These are phyloP conservation scores for Venusia cambrica DNA, from an alignment of 2,888 invertebrate species.

Conservation along the genomic window DNA sequence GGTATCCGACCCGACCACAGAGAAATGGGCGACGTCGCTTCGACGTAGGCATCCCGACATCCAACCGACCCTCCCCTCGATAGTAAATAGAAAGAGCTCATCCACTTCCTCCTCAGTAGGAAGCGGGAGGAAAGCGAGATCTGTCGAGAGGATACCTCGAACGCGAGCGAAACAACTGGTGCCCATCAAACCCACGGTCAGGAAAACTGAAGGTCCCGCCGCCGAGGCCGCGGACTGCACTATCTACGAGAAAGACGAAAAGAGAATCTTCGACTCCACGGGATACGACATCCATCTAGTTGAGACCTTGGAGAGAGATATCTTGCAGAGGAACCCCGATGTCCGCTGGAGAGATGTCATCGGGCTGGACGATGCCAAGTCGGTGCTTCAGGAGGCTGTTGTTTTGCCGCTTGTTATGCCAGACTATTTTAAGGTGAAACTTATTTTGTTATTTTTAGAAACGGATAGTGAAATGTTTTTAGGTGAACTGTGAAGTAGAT, in stretches of 20 bases:
- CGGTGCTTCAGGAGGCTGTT: slow-evolving; percentile 91
- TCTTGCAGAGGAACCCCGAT: slow-evolving; percentile 89
- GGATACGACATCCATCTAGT: slow-evolving; percentile 89
- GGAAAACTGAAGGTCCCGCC: slow-evolving; percentile 58
- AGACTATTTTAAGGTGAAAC: slow-evolving; percentile 88
- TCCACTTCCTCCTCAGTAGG: slow-evolving; percentile 71
- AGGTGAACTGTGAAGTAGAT: too few relatives aligned
- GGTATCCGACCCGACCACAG: slow-evolving; percentile 74
- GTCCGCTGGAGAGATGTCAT: slow-evolving; percentile 91
- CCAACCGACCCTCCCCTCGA: slow-evolving; percentile 84
- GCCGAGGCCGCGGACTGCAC: slow-evolving; percentile 59
- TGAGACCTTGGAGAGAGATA: slow-evolving; percentile 91
- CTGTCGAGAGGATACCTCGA: slow-evolving; percentile 67
- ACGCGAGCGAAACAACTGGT: slow-evolving; percentile 48
- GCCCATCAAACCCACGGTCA: slow-evolving; percentile 58
- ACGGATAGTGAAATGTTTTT: too few relatives aligned
- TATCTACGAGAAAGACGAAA: slow-evolving; percentile 63
- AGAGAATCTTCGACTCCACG: slow-evolving; percentile 82
- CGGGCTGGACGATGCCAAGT: slow-evolving; percentile 87
- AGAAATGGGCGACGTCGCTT: slow-evolving; percentile 86
- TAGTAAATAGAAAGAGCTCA: slow-evolving; percentile 71
- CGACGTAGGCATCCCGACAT: slow-evolving; percentile 84
- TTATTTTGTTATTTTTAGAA: not conserved
- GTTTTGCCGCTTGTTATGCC: slow-evolving; percentile 93
- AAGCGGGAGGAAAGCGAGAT: slow-evolving; percentile 64